Conservation (phyloP, 2,888 invertebrate species). For the Eubasilissa splendida region DNA sequence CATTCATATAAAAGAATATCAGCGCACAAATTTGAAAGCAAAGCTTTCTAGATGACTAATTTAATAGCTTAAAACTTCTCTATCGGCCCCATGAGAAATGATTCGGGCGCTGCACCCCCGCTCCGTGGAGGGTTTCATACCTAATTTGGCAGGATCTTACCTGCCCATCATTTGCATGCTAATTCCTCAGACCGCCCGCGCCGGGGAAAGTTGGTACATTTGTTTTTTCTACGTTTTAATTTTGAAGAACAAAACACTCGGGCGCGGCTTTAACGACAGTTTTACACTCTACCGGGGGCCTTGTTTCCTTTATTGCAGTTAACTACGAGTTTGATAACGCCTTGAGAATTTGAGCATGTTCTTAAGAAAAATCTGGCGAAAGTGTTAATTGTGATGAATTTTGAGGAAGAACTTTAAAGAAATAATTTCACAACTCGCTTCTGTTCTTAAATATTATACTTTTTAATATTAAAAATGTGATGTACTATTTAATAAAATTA, state of each 20-base stretch:
- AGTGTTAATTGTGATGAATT: conserved; percentile 40
- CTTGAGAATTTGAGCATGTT: conserved; percentile 15
- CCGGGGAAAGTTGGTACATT: conserved; percentile 39
- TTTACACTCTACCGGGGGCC: conserved; percentile 44
- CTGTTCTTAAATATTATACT: too few relatives aligned
- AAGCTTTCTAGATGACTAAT: conserved; percentile 55
- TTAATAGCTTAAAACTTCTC: conserved; percentile 58
- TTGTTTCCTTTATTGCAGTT: conserved; percentile 49
- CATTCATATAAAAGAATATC: not conserved
- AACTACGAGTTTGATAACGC: conserved; percentile 49
- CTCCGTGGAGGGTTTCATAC: conserved; percentile 34
- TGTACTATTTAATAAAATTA: too few relatives aligned
- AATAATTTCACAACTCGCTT: too few relatives aligned
- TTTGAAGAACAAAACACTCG: conserved; percentile 56
- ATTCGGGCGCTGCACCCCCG: conserved; percentile 49
- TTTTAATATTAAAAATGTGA: too few relatives aligned
- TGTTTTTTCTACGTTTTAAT: conserved; percentile 53
- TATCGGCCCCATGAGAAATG: conserved; percentile 52
- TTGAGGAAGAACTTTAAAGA: not conserved
- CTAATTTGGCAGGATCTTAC: conserved; percentile 52
- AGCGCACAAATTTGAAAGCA: not conserved
- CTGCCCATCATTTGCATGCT: conserved; percentile 58
- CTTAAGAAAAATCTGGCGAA: conserved; percentile 19
- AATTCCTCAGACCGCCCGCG: conserved; percentile 43
- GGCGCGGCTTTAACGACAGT: conserved; percentile 54